Base-by-base conservation (phyloP, 2,113 vertebrate genomes). In the Periophthalmus modestus region DNA sequence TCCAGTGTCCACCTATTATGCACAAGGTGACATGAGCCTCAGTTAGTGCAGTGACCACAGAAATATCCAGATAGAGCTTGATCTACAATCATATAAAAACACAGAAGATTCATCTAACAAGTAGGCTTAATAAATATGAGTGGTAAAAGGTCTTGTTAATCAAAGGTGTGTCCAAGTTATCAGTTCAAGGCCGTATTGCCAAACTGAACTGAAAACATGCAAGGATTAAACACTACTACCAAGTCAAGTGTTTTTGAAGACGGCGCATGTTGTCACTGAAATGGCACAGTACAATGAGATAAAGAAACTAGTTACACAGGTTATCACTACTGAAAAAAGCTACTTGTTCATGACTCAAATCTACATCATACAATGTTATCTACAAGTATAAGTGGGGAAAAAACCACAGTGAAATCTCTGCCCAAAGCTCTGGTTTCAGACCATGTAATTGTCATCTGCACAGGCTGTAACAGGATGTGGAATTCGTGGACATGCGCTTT, bases 381-480 rank as follows among this genome's bases (percentile, higher is more conserved):
- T 2, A 48, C 28, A 18, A 72, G 4, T 24, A 23, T n/a, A 13
- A 48, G 2, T 3, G 28, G 57, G 21, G 23, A 55, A 75, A 71
- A 24, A 5, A 71, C 70, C 46, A 28, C 39, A 68, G 59, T 75
- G 76, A 72, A 70, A 66, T 11, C 36, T 21, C 14, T 82, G 58
- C 65, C n/a, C 68, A 67, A 23, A 79, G 69, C 11, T 9, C 59
- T 33, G 62, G 70, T 81, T 87, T 85, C 78, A 80, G 82, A 88
- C 63, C 72, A 48, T 82, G 81, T 73, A 88, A 90, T 80, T 88
- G 80, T 82, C 46, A 78, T 74, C 73, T 80, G 81, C 87, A 87
- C 91, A 91, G 87, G 90, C 90, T 86, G 78, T 67, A 69, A 90
- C 91, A 91, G 89, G 91, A 93, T 82, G 71, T 90, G 91, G 91